A percentile compares a stretch with the other conserved stretches of the same genome.
phyloP scores from a whole-genome alignment of 2,888 invertebrate species.

The Laspeyria flexula region DNA sequence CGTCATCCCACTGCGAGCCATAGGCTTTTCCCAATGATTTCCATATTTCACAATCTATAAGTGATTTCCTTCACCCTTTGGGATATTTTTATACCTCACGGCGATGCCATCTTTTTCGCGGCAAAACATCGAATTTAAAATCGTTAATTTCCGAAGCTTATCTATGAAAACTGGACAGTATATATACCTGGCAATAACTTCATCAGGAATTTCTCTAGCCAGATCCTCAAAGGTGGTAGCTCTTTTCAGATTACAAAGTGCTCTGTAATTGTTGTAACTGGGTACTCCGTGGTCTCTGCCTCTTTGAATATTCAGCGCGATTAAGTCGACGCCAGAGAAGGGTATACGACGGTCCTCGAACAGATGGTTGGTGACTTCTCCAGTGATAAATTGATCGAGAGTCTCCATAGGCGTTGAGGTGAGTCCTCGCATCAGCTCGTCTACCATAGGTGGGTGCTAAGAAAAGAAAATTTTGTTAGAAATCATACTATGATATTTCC shows the following conservation, averaged over 20 bases:
- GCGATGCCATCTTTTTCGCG: no score
- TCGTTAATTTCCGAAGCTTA: no score
- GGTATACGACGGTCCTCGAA: slow-evolving; percentile 96
- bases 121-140: no score
- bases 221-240: slow-evolving; percentile 95
- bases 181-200: slow-evolving; percentile 88
- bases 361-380: slow-evolving; percentile 97
- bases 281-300: slow-evolving; percentile 95
- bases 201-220: slow-evolving; percentile 93
- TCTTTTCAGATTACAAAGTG: slow-evolving; percentile 94
- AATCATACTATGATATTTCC: not conserved
- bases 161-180: not conserved
- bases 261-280: slow-evolving; percentile 96
- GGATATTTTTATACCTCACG: no score
- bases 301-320: slow-evolving; percentile 96
- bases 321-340: slow-evolving; percentile 96
- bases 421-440: slow-evolving; percentile 94
- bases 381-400: slow-evolving; percentile 96
- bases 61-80: no score
- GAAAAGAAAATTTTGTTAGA: not conserved
- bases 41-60: no score
- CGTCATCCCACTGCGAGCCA: no score
- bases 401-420: slow-evolving; percentile 97
- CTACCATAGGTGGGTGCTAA: slow-evolving; percentile 90
- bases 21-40: no score